Evolutionary conservation across 2,888 invertebrate genomes (phyloP), one percentile per base, ranked within the genome.

Genomic region (Spodoptera littoralis): DNA sequence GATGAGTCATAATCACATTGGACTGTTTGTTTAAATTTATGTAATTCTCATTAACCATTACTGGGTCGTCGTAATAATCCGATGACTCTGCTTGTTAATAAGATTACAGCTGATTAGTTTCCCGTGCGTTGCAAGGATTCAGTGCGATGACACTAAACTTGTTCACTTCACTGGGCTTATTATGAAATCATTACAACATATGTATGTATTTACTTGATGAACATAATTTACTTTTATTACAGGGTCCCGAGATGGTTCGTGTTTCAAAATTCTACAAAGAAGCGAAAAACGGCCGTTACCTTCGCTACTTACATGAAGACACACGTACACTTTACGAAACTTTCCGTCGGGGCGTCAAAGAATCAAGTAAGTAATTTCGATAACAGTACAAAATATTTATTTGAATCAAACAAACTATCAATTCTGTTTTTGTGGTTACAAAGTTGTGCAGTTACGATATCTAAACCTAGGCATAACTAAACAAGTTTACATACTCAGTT

Each of bases 241-340:
- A 98, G 98, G 98, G 98, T 82, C 96, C 97, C 79, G 98, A 98
- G 92, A 96, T 97, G 94, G 97, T 98, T 85, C 96, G 98, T 82
- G 98, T 98, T 69, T 98, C 98, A 56, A 97, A 98, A 89, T 98
- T 98, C 94, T 98, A 97, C 95, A 98, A 98, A 92, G 98, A 98
- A 84, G 97, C 98, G 71, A 98, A 97, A 93, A 98, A 97, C 83
- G 98, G 98, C 61, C 97, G 97, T 90, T 98, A 96, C 90, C 95
- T 98, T 74, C 97, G 97, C 85, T 98, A 96, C 89, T 95, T 98
- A 73, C 97, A 97, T 89, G 97, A 98, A 83, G 98, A 98, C 90
- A 97, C 97, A 60, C 96, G 96, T 86, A 99, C 99, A 56, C 94
- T 99, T 45, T 98, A 98, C 90, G 98, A 98, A 83, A 97, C 97